Percentiles rank a stretch among this genome's conserved stretches.
phyloP scores from a whole-genome alignment of 1,140 invertebrate species.

The Metaphire vulgaris region DNA sequence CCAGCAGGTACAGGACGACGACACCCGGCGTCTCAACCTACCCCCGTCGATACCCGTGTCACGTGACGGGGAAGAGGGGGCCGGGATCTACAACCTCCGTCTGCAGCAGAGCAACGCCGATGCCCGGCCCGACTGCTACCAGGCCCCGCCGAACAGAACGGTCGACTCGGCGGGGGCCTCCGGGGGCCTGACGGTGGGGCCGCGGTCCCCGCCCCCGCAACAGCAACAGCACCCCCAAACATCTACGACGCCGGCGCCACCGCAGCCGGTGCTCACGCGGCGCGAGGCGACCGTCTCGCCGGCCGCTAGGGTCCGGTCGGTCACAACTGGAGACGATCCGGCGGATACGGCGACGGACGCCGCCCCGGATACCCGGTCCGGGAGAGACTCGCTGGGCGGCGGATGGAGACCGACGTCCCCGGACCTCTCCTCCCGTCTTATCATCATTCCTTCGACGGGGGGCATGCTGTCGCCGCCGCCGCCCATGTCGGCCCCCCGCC shows the following conservation, averaged over 20 bases:
- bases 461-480: neutral
- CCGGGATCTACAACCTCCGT: neutral
- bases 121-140: neutral
- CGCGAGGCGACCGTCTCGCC: too few relatives aligned
- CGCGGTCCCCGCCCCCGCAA: neutral
- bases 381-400: too few relatives aligned
- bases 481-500: neutral
- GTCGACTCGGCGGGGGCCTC: slow-evolving; percentile 4
- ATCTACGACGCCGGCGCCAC: neutral
- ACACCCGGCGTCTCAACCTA: neutral
- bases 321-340: too few relatives aligned
- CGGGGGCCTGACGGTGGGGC: neutral
- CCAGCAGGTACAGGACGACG: neutral
- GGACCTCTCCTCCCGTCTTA: too few relatives aligned
- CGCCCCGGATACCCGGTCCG: neutral
- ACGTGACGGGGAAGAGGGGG: neutral
- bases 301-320: too few relatives aligned
- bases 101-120: neutral
- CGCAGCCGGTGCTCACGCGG: too few relatives aligned
- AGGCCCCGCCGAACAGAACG: slow-evolving; percentile 19
- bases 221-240: neutral
- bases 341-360: neutral
- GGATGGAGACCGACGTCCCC: neutral
- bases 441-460: neutral
- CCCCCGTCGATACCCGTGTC: neutral